Percentiles rank a stretch among this genome's conserved stretches.
These are phyloP conservation scores for Gallinago undulata DNA, from an alignment of 2,113 vertebrate genomes.

Conservation along the genomic window DNA sequence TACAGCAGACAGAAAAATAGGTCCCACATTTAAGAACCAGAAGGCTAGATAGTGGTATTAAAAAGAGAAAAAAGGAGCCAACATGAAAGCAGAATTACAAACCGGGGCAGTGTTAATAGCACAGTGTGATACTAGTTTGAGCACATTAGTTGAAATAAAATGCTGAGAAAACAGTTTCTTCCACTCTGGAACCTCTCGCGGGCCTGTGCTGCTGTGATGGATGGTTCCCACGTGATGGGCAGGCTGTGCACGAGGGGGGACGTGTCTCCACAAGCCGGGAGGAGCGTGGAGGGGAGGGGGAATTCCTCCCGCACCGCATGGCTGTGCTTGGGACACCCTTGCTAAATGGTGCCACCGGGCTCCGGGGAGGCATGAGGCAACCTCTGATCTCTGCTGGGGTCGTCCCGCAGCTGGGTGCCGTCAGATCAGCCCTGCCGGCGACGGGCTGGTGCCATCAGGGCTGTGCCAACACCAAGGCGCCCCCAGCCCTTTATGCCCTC, in stretches of 20 bases:
- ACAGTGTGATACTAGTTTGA: conserved; percentile 1
- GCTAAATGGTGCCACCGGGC: neutral
- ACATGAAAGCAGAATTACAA: conserved; percentile 46
- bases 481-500: neutral
- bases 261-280: rapidly evolving
- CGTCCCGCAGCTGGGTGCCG: neutral
- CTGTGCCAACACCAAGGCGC: rapidly evolving
- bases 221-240: neutral
- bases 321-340: neutral
- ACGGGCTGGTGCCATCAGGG: neutral
- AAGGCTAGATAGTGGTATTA: conserved; percentile 19
- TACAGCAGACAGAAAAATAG: conserved; percentile 18
- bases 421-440: neutral
- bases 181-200: neutral
- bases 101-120: conserved; percentile 20
- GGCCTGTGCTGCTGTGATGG: neutral
- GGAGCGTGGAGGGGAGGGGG: rapidly evolving
- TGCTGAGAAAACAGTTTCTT: conserved; percentile 47
- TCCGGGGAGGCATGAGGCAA: neutral
- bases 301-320: rapidly evolving
- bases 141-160: conserved; percentile 41
- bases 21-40: conserved; percentile 13
- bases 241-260: rapidly evolving
- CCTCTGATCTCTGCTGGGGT: neutral
- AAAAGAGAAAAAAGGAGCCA: conserved; percentile 55